Conservation (phyloP, 2,113 vertebrate species). For the Emydocephalus ijimae region DNA sequence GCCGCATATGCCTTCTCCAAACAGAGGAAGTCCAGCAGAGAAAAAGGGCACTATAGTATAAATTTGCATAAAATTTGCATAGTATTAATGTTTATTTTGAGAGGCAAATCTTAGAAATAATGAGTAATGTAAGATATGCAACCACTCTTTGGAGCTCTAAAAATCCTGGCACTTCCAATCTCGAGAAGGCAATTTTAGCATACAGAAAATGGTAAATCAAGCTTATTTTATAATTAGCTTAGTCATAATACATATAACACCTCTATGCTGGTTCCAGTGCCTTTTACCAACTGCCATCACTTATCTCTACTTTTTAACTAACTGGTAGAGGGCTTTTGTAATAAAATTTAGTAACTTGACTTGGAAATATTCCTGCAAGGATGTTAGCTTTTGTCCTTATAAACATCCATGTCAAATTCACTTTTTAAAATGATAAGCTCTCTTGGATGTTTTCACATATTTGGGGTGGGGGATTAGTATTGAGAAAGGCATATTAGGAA, state of each 20-base stretch:
- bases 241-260: neutral
- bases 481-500: neutral
- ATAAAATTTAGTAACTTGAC: neutral
- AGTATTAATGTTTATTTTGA: neutral
- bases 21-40: neutral
- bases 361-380: neutral
- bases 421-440: constrained; percentile 1
- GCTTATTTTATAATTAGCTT: neutral
- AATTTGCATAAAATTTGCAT: neutral
- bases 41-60: neutral
- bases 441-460: constrained; percentile 4
- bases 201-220: neutral
- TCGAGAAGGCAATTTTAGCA: neutral
- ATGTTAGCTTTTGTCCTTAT: constrained; percentile 8
- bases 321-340: constrained; percentile 19
- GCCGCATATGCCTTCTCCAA: neutral
- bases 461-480: neutral
- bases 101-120: neutral
- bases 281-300: neutral
- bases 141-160: neutral
- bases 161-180: neutral
- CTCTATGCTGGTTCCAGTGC: neutral
- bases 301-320: neutral
- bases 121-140: neutral
- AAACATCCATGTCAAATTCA: neutral